phyloP scores from a whole-genome alignment of 1,140 invertebrate species.

The Tetramorium simillimum region DNA sequence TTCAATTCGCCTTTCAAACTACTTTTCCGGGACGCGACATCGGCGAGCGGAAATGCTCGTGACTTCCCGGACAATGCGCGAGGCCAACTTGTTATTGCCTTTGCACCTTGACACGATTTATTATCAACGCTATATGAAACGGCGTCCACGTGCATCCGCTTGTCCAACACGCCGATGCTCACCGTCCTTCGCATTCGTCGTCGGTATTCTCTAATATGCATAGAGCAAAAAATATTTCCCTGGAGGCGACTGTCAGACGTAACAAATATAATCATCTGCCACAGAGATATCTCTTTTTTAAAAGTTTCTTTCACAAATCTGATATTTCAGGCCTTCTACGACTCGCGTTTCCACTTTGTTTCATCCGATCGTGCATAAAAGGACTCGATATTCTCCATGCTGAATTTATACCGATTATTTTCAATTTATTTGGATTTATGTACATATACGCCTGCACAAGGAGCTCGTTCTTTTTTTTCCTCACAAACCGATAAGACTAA shows the following conservation, averaged over 20 bases:
- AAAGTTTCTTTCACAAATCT: not conserved
- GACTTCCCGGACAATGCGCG: slow-evolving; percentile 45
- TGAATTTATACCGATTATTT: not conserved
- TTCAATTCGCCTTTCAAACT: slow-evolving; percentile 66
- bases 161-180: slow-evolving; percentile 6
- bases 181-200: not conserved
- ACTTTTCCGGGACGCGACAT: not conserved
- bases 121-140: slow-evolving; percentile 23
- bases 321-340: not conserved
- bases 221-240: slow-evolving; percentile 4
- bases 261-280: slow-evolving; percentile 15
- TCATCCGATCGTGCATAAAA: not conserved
- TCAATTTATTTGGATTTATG: not conserved
- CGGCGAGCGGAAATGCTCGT: not conserved
- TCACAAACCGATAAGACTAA: slow-evolving; percentile 3
- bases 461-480: not conserved
- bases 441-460: not conserved
- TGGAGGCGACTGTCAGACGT: not conserved
- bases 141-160: slow-evolving; percentile 12
- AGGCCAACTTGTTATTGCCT: slow-evolving; percentile 45
- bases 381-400: not conserved
- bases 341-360: not conserved
- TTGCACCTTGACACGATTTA: slow-evolving; percentile 57
- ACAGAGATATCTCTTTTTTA: not conserved
- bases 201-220: not conserved